Base-by-base conservation (phyloP, 1,140 invertebrate species). In the Drosophila punjabiensis region DNA sequence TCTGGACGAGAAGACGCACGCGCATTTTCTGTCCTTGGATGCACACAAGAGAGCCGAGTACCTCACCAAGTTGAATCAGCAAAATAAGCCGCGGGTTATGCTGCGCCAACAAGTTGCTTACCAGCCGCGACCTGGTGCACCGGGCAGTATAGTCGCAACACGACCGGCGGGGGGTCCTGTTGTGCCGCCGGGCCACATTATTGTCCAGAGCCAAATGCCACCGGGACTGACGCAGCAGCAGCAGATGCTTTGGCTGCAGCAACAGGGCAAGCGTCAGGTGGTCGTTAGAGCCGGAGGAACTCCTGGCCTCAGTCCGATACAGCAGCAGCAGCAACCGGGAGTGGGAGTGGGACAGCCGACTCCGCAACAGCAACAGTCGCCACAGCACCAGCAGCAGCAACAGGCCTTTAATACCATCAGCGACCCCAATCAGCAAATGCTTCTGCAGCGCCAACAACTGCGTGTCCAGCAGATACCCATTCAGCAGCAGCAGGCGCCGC, bases 21-120 rank as follows among this genome's bases (percentile, higher is more conserved):
- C 96, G n/a, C 96, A 97, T 74, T 92, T 97, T 32, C 96, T 97
- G 82, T 96, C 97, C 63, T 95, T 97, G 95, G 96, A 97, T 83
- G 96, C 96, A 0, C 95, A 96, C 62, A 96, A 97, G 76, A 94
- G 96, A 33, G 96, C 96, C 5, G 94, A 97, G 83, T 97, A 97
- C 81, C 95, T 97, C 0, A 95, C 96, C 8, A 96, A 96, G 82
- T 93, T 97, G 41, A 96, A 97, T 53, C 93, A 95, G 50, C 93
- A 95, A 48, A 95, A 95, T 69, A 80, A 95, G 37, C 93, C 85
- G 3, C 68, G 94, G 6, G 94, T 95, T 32, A 93, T 94, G 92
- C 93, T 95, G 48, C 94, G 93, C 32, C 93, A 94, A 30, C 94
- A 94, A 64, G 92, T 94, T 61, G 78, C 93, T 11, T 93, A 93